A percentile compares a stretch with the other conserved stretches of the same genome.
These are phyloP conservation scores for Coregonus sp. DNA, from an alignment of 2,797 vertebrate species.

Conservation along the genomic window DNA sequence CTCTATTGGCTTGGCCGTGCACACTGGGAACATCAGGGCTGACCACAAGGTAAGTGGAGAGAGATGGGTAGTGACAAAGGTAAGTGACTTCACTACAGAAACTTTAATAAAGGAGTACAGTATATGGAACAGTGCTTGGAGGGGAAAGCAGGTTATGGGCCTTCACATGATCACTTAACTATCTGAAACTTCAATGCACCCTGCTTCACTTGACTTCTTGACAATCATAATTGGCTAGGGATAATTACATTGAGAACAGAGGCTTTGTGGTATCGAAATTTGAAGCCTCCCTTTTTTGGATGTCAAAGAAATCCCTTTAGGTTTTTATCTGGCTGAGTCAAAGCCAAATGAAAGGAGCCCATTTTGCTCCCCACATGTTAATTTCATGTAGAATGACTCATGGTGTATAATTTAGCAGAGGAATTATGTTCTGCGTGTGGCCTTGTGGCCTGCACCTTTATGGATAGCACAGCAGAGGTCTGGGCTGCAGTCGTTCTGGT, in stretches of 20 bases:
- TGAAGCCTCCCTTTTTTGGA: constrained; percentile 7
- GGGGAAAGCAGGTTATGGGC: neutral
- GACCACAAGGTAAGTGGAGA: neutral
- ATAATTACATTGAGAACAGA: neutral
- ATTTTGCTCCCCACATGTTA: neutral
- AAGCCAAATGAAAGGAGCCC: neutral
- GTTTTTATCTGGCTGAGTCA: neutral
- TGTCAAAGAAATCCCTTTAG: constrained; percentile 2
- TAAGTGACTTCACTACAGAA: neutral
- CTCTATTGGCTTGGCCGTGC: constrained; percentile 83
- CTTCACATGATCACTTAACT: neutral
- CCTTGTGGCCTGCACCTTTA: constrained; percentile 75
- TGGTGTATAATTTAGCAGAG: neutral
- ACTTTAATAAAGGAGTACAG: neutral
- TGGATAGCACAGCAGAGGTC: constrained; percentile 91
- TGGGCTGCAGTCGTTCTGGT: constrained; percentile 83
- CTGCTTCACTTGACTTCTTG: neutral
- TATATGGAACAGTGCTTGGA: neutral
- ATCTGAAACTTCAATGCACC: neutral
- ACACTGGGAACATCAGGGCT: constrained; percentile 90
- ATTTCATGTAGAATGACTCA: neutral
- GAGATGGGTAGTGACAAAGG: neutral
- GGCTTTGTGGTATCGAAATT: neutral
- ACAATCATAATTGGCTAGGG: neutral
- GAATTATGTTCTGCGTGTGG: neutral